Evolutionary conservation across 2,888 invertebrate species (phyloP).

Genomic region (Poecilobothrus nobilitatus): DNA sequence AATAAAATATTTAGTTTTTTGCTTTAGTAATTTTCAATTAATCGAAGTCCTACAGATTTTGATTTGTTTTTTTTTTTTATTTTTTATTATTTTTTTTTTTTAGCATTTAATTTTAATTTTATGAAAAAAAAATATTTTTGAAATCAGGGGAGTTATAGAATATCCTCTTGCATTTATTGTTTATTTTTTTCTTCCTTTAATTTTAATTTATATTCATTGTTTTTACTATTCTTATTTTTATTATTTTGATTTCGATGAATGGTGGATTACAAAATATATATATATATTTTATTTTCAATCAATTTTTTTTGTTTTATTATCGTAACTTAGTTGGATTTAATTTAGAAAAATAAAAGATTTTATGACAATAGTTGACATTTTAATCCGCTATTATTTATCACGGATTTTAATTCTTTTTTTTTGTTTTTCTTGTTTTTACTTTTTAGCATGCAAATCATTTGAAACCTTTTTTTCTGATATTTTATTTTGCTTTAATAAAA

Average conservation of each 20-base stretch:
- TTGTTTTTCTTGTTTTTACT: no score
- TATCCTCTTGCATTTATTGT: no score
- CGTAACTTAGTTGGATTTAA: not conserved
- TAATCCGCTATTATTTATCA: not conserved
- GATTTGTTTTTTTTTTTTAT: no score
- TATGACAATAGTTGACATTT: not conserved
- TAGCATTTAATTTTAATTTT: not conserved
- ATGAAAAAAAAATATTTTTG: not conserved
- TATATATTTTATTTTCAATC: no score
- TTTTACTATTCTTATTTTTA: no score
- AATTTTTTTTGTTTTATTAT: not conserved
- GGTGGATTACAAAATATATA: no score
- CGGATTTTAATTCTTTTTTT: not conserved
- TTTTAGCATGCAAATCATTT: no score
- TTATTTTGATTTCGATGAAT: no score
- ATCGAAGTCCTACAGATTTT: not conserved
- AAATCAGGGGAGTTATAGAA: not conserved
- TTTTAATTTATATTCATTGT: no score
- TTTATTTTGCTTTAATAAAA: no score
- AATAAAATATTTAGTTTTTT: not conserved
- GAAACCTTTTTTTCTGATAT: no score
- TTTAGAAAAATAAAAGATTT: not conserved
- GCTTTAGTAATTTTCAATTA: conserved; percentile 4
- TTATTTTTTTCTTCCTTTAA: no score
- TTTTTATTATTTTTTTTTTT: not conserved